Base-by-base conservation (phyloP, 2,113 vertebrate genomes). In the Rana temporaria region DNA sequence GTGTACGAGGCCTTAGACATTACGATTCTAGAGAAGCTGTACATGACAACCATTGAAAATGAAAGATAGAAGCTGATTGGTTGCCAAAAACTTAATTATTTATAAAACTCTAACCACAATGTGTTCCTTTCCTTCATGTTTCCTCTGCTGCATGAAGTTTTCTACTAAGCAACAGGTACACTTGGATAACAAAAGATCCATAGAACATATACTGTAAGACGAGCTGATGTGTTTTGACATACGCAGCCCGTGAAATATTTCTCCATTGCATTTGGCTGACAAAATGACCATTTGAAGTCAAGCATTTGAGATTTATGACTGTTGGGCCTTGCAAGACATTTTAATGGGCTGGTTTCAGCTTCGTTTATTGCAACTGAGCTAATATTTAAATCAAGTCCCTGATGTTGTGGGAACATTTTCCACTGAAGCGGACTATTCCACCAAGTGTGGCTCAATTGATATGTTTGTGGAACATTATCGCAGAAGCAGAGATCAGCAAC, bases 341-440 rank as follows among this genome's bases (percentile, higher is more conserved):
- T 79, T 68, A 68, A 79, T 68, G 65, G 19, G 24, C 26, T 79
- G 30, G 17, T 38, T 68, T 67, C 30, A 24, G 38, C 53, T 24
- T 79, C 8, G 60, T 30, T 80, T 62, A 52, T 62, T 70, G 65
- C 34, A 80, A 60, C 65, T 38, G 1, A 34, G 34, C 78, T 62
- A 66, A 71, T 69, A 52, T 60, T 26, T 22, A 55, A 79, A 60
- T 79, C 30, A 60, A 19, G 32, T 57, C 18, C 9, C 53, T 79
- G 6, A 59, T 69, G 77, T 17, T 79, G 55, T 79, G 64, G 38
- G 63, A 57, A 69, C 52, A 17, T n/a, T 24, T 69, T 69, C 64
- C 53, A 19, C 52, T 69, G 65, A 70, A 38, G 19, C 52, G 15
- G 30, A 79, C 52, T 22, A 38, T 57, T 32, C 64, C 63, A 30